These are phyloP conservation scores for Triops longicaudatus DNA, from an alignment of 1,140 invertebrate genomes.

Conservation along the genomic window DNA sequence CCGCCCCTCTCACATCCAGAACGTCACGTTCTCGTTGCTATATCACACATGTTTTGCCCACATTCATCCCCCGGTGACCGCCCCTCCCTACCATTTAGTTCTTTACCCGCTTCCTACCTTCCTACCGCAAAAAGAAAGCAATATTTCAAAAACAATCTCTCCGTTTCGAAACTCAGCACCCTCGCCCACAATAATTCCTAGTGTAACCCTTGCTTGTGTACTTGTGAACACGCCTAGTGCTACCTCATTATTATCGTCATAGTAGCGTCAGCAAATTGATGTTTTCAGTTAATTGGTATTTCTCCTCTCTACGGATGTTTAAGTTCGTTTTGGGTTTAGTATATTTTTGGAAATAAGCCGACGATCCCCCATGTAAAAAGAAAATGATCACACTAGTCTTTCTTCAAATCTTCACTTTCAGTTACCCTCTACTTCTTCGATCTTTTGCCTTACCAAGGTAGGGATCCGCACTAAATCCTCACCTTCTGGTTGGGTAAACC, in stretches of 20 bases:
- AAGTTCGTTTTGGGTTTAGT: not conserved
- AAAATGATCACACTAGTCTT: not conserved
- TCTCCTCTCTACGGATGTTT: not conserved
- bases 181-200: slow-evolving; percentile 1
- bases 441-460: not conserved
- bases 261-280: not conserved
- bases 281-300: not conserved
- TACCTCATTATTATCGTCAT: slow-evolving; percentile 12
- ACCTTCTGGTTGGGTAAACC: not conserved
- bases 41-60: not conserved
- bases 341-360: not conserved
- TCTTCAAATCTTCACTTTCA: not conserved
- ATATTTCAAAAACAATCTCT: not conserved
- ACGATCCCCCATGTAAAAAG: not conserved
- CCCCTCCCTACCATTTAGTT: slow-evolving; percentile 7
- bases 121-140: not conserved
- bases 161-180: not conserved
- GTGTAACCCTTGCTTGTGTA: slow-evolving; percentile 10
- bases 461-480: not conserved
- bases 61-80: not conserved
- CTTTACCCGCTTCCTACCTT: not conserved
- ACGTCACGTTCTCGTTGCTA: not conserved
- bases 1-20: not conserved
- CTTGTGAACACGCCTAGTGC: slow-evolving; percentile 14
- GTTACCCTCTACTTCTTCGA: not conserved